A percentile compares a stretch with the other conserved stretches of the same genome.
Evolutionary conservation across 2,888 invertebrate genomes (phyloP).

Genomic region (Ethmia dodecea): DNA sequence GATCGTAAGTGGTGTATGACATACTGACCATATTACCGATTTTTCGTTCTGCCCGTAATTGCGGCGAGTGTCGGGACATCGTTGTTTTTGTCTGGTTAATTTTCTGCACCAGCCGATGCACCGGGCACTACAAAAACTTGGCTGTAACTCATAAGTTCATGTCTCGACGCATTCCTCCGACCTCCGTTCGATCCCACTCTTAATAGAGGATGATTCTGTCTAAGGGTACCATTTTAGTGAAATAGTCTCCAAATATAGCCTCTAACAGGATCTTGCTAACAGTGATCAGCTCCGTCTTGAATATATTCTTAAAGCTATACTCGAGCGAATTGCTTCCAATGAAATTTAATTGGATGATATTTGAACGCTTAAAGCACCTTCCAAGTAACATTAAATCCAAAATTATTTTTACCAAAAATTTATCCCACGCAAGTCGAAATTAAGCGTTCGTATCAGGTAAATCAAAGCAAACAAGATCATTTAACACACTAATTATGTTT

Average conservation of each 20-base stretch:
- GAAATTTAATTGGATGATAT: too few species aligned
- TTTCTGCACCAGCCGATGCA: conserved; percentile 32
- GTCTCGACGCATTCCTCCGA: conserved; percentile 55
- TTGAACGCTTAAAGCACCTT: too few species aligned
- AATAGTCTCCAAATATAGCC: too few species aligned
- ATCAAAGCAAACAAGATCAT: conserved; percentile 13
- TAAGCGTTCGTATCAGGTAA: conserved; percentile 8
- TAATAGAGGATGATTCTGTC: conserved; percentile 41
- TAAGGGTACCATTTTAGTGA: too few species aligned
- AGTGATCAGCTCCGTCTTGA: too few species aligned
- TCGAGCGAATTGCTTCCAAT: too few species aligned
- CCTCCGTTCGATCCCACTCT: conserved; percentile 38
- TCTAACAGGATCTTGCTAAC: too few species aligned
- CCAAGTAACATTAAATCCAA: background rate
- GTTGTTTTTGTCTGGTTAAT: conserved; percentile 12
- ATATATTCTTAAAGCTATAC: too few species aligned
- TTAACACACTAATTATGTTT: conserved; percentile 14
- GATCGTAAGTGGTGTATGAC: too few species aligned
- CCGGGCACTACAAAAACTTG: conserved; percentile 40
- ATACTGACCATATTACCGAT: too few species aligned
- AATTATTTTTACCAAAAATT: background rate
- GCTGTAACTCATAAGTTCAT: conserved; percentile 67
- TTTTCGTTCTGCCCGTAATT: conserved; percentile 2
- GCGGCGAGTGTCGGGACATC: conserved; percentile 3
- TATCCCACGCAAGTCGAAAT: conserved; percentile 2